phyloP scores from a whole-genome alignment of 2,888 invertebrate species.

The Liodrosophila aerea region DNA sequence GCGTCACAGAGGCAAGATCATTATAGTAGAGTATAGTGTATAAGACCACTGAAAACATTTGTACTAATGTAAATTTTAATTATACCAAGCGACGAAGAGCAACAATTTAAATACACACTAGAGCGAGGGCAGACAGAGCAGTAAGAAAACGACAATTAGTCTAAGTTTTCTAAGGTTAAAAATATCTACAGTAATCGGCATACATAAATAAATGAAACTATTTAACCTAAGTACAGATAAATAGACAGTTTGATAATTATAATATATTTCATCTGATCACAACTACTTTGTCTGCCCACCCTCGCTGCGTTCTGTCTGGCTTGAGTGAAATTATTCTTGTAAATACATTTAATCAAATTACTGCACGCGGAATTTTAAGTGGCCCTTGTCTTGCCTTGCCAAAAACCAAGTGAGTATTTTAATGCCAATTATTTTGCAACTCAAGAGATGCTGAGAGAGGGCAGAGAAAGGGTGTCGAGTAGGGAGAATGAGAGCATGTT shows the following conservation, averaged over 20 bases:
- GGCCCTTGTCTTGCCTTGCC: conserved; percentile 41
- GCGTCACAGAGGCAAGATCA: conserved; percentile 12
- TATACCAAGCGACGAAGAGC: not conserved
- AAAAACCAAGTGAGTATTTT: conserved; percentile 40
- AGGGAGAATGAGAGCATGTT: no score
- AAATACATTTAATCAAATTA: conserved; percentile 31
- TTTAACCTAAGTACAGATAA: no score
- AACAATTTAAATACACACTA: no score
- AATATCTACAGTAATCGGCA: no score
- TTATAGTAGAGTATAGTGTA: not conserved
- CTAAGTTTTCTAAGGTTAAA: no score
- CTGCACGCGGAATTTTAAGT: conserved; percentile 50
- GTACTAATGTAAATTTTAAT: conserved; percentile 1
- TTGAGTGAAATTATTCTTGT: conserved; percentile 1
- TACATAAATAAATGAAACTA: no score
- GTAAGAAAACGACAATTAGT: no score
- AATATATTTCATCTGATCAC: no score
- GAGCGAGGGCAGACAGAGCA: no score
- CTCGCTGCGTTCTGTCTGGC: not conserved
- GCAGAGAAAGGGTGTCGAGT: not conserved
- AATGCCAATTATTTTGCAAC: conserved; percentile 47
- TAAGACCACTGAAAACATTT: not conserved
- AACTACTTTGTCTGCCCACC: not conserved
- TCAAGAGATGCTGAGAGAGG: conserved; percentile 3
- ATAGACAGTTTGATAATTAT: no score